These are phyloP conservation scores for Daubentonia madagascariensis DNA, from an alignment of 2,113 vertebrate genomes.

Conservation along the genomic window DNA sequence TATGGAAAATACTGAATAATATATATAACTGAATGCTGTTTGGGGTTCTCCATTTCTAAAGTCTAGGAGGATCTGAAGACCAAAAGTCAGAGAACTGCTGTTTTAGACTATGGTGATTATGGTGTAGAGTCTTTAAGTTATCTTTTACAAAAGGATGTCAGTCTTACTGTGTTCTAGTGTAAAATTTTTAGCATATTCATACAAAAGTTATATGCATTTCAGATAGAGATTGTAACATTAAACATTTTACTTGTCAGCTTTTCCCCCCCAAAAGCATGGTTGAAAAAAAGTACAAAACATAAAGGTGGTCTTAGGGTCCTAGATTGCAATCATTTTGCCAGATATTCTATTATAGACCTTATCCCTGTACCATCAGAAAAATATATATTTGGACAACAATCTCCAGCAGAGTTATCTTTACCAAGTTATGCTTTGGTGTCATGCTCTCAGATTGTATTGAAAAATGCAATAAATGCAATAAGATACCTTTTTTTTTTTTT, in stretches of 20 bases:
- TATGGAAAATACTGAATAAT: background rate
- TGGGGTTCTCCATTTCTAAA: background rate
- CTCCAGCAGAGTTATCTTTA: background rate
- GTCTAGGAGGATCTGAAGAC: background rate
- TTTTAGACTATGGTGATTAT: background rate
- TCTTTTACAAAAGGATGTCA: background rate
- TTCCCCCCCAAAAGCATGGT: background rate
- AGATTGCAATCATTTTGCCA: background rate
- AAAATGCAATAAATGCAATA: background rate
- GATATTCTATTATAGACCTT: background rate
- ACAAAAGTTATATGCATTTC: background rate
- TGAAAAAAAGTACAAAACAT: background rate
- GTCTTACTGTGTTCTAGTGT: background rate
- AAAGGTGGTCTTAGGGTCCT: background rate
- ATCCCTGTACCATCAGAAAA: background rate
- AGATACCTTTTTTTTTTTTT: no score
- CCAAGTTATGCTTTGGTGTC: background rate
- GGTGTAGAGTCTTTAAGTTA: background rate
- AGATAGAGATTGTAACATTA: background rate
- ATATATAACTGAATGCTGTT: background rate
- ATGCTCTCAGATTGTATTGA: background rate
- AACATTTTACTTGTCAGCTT: background rate
- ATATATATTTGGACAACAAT: background rate
- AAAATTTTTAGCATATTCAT: background rate
- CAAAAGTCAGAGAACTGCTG: background rate